Evolutionary conservation across 2,797 vertebrate genomes (phyloP).

Genomic region (Arrhamphus sclerolepis): DNA sequence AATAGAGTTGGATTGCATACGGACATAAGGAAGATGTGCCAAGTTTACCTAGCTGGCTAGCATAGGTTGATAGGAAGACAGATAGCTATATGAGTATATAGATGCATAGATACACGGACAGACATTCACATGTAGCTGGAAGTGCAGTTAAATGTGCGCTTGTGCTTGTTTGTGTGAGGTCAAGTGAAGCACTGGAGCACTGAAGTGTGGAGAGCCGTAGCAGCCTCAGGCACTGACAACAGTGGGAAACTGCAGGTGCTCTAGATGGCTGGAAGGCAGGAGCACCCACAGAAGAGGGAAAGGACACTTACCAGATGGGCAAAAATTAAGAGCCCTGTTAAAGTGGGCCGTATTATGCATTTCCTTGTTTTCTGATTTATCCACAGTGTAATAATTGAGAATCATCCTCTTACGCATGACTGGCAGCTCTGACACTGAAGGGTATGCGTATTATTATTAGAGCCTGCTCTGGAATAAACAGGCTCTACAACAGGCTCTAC

Average conservation of each 20-base stretch:
- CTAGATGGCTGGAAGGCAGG: slow-evolving; percentile 33
- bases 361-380: too few relatives aligned
- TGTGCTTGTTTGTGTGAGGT: slow-evolving; percentile 36
- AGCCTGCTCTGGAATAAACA: too few relatives aligned
- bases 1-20: slow-evolving; percentile 55
- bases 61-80: slow-evolving; percentile 22
- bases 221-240: slow-evolving; percentile 51
- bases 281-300: slow-evolving; percentile 14
- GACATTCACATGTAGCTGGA: slow-evolving; percentile 16
- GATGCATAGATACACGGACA: slow-evolving; percentile 16
- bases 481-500: too few relatives aligned
- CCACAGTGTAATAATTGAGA: too few relatives aligned
- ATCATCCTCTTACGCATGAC: too few relatives aligned
- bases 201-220: slow-evolving; percentile 60
- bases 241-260: slow-evolving; percentile 51
- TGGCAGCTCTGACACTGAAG: too few relatives aligned
- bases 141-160: slow-evolving; percentile 13
- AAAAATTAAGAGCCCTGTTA: slow-evolving; percentile 6
- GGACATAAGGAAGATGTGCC: slow-evolving; percentile 39
- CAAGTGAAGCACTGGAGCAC: slow-evolving; percentile 44
- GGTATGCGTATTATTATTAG: too few relatives aligned
- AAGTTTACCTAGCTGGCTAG: slow-evolving; percentile 23
- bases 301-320: slow-evolving; percentile 16
- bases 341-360: neutral
- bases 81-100: slow-evolving; percentile 13